Base-by-base conservation (phyloP, 2,888 invertebrate genomes). In the Tenthredo mesomela region DNA sequence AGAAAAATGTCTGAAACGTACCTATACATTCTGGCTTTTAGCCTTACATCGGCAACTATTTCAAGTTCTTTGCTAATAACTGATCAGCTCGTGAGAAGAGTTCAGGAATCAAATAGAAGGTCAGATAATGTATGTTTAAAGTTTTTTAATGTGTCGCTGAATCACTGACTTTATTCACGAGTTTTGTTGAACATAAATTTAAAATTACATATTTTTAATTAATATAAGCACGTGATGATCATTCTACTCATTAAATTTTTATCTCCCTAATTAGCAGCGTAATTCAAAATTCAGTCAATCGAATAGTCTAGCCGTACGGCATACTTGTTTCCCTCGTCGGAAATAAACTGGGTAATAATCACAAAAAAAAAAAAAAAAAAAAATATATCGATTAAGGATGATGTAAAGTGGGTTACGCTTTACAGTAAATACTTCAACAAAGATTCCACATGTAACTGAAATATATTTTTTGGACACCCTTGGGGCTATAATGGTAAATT, bases 201-300 rank as follows among this genome's bases (percentile, higher is more conserved):
- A 37, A 21, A 33, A 21, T 40, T 21, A 40, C 33, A 70, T 37
- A 18, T 7, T 73, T 40, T 15, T 37, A 43, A 37, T 40, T 12
- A 18, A n/a, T 61, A 73, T 15, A 43, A 43, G 2, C 71, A 73
- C 71, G 71, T 73, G 71, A 43, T 73, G 71, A 73, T 73, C 71
- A 73, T 43, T 73, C 71, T 40, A 73, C 71, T 73, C 71, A 21
- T 73, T 73, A 73, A 12, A 21, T 18, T 25, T 43, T 73, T 21
- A 73, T 43, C 71, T 73, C 6, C 43, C 71, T 18, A 73, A 73
- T 73, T 73, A 73, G 71, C 21, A 40, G 40, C 71, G 67, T 4
- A 43, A 73, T 18, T 18, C 10, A 67, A 33, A 67, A 29, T 2
- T 7, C 67, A 15, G 18, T 67, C 33, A 18, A 6, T 7, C 67